phyloP scores from a whole-genome alignment of 2,888 invertebrate species.

The Ephialtes manifestator region DNA sequence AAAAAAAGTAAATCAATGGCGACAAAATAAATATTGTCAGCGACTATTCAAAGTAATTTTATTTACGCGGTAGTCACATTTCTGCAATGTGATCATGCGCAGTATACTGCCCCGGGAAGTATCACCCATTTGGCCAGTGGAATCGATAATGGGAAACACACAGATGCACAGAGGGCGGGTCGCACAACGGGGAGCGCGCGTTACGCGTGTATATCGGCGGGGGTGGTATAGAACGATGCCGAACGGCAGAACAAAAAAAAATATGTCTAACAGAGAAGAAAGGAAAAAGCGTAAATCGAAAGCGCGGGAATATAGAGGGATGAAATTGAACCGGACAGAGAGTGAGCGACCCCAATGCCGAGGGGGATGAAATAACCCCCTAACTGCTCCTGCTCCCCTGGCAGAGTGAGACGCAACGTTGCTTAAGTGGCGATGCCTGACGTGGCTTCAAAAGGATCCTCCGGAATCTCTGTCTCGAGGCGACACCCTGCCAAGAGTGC shows the following conservation, averaged over 20 bases:
- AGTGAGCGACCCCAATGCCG: slow-evolving; percentile 33
- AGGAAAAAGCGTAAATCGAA: slow-evolving; percentile 59
- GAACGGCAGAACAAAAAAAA: slow-evolving; percentile 14
- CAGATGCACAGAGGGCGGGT: slow-evolving; percentile 55
- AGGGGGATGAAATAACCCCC: slow-evolving; percentile 68
- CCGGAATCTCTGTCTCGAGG: slow-evolving; percentile 75
- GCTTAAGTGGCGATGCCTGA: slow-evolving; percentile 81
- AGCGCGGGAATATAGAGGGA: slow-evolving; percentile 40
- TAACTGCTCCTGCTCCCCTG: slow-evolving; percentile 81
- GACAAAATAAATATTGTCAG: not conserved
- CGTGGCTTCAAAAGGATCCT: slow-evolving; percentile 69
- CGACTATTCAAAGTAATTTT: not conserved
- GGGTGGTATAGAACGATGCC: slow-evolving; percentile 9
- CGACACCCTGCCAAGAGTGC: slow-evolving; percentile 73
- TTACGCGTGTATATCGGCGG: slow-evolving; percentile 40
- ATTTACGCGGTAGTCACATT: not conserved
- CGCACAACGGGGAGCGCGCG: slow-evolving; percentile 70
- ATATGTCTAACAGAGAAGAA: slow-evolving; percentile 44
- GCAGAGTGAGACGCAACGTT: slow-evolving; percentile 82
- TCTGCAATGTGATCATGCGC: not conserved
- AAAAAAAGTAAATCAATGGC: not conserved
- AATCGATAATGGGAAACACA: slow-evolving; percentile 44
- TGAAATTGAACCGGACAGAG: not conserved
- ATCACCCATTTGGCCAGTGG: not conserved
- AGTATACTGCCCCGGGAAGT: not conserved